Evolutionary conservation across 2,797 vertebrate species (phyloP).

Genomic region (Coccyzus lansbergi): DNA sequence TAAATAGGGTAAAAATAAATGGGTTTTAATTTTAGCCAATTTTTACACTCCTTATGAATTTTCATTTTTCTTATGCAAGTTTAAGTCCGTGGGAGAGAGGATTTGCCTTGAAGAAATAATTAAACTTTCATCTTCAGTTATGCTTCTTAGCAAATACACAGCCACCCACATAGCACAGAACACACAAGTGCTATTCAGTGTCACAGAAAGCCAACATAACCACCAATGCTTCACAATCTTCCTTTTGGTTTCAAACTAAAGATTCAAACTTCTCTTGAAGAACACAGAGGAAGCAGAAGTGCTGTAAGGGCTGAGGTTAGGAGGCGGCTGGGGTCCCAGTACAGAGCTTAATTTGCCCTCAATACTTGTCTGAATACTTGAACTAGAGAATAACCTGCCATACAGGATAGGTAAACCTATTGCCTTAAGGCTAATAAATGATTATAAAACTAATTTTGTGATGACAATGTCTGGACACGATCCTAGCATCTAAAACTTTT

Average conservation of each 20-base stretch:
- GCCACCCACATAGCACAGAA: slow-evolving; percentile 43
- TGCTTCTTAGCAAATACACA: slow-evolving; percentile 58
- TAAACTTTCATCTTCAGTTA: slow-evolving; percentile 70
- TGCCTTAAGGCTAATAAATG: background rate
- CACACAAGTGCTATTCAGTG: slow-evolving; percentile 8
- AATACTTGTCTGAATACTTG: background rate
- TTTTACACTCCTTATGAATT: slow-evolving; percentile 68
- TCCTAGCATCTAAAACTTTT: background rate
- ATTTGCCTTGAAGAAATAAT: slow-evolving; percentile 70
- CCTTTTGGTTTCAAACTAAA: slow-evolving; percentile 26
- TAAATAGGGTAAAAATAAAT: slow-evolving; percentile 58
- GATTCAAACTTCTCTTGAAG: slow-evolving; percentile 12
- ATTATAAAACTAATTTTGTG: background rate
- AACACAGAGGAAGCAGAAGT: background rate
- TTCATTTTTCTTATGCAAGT: slow-evolving; percentile 62
- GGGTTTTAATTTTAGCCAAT: slow-evolving; percentile 60
- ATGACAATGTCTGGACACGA: background rate
- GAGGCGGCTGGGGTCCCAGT: background rate
- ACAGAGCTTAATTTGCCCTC: background rate
- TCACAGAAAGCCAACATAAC: slow-evolving; percentile 30
- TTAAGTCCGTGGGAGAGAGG: slow-evolving; percentile 47
- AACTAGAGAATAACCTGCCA: background rate
- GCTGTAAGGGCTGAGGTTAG: background rate
- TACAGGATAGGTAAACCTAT: background rate
- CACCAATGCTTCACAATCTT: slow-evolving; percentile 1